These are phyloP conservation scores for Malurus leucopterus DNA, from an alignment of 2,797 vertebrate species.

Conservation along the genomic window DNA sequence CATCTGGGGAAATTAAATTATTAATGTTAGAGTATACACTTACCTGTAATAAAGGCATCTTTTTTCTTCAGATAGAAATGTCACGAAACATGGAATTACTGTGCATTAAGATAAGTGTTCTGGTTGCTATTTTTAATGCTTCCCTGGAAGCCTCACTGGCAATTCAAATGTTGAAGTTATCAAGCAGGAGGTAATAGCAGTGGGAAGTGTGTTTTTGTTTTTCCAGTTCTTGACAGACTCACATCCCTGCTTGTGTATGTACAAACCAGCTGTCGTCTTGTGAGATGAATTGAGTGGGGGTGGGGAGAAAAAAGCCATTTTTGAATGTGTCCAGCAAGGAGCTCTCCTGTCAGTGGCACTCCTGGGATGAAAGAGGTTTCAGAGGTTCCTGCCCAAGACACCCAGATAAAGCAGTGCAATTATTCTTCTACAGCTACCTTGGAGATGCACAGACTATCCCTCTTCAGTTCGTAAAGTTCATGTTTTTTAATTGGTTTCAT, in stretches of 20 bases:
- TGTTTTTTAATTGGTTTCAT: neutral
- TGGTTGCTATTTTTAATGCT: constrained; percentile 25
- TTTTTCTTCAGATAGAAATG: neutral
- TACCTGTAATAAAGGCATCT: neutral
- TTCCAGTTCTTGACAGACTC: constrained; percentile 21
- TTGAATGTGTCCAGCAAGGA: neutral
- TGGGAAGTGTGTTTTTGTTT: constrained; percentile 51
- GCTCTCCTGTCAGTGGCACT: neutral
- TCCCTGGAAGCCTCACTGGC: constrained; percentile 8
- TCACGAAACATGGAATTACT: neutral
- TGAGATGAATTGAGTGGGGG: neutral
- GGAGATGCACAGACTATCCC: neutral
- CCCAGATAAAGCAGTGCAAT: neutral
- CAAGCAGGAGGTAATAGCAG: constrained; percentile 32
- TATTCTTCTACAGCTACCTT: neutral
- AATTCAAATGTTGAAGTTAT: constrained; percentile 19
- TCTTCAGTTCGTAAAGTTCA: neutral
- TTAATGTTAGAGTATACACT: neutral
- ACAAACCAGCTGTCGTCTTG: constrained; percentile 25
- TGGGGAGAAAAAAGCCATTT: neutral
- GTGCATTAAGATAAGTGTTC: constrained; percentile 13
- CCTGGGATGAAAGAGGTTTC: neutral
- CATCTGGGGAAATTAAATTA: neutral
- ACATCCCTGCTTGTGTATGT: neutral
- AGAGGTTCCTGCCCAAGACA: neutral